Conservation (phyloP, 2,797 vertebrate species). For the Ptychobarbus kaznakovi region DNA sequence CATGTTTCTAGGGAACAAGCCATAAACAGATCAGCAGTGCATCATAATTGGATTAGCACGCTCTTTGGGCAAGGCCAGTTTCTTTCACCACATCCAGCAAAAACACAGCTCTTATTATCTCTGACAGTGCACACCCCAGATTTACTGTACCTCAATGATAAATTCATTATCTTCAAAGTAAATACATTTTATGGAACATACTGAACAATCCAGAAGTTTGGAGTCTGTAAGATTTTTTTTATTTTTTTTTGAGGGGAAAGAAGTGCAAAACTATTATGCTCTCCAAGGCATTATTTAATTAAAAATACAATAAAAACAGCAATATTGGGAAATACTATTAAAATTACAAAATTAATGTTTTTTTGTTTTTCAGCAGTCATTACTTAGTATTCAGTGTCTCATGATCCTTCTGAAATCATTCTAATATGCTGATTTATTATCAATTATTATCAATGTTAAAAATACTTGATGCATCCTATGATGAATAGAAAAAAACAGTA, state of each 20-base stretch:
- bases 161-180: not conserved
- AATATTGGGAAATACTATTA: not conserved
- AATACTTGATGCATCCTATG: not conserved
- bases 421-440: not conserved
- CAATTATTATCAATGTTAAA: not conserved
- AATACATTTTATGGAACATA: not conserved
- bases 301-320: not conserved
- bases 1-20: conserved; percentile 10
- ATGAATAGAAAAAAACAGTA: not conserved
- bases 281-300: no score
- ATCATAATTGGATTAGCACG: conserved; percentile 52
- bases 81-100: conserved; percentile 43
- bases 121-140: not conserved
- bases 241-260: not conserved
- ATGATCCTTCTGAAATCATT: not conserved
- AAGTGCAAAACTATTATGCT: not conserved
- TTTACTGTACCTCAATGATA: not conserved
- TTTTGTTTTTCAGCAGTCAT: not conserved
- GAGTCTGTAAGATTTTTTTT: not conserved
- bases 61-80: conserved; percentile 46
- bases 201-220: not conserved
- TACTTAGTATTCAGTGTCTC: not conserved
- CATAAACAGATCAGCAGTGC: conserved; percentile 39
- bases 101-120: conserved; percentile 35
- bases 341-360: not conserved